Percentiles rank a stretch among this genome's conserved stretches.
Conservation (phyloP, 2,113 vertebrate species). For the Candoia aspera region DNA sequence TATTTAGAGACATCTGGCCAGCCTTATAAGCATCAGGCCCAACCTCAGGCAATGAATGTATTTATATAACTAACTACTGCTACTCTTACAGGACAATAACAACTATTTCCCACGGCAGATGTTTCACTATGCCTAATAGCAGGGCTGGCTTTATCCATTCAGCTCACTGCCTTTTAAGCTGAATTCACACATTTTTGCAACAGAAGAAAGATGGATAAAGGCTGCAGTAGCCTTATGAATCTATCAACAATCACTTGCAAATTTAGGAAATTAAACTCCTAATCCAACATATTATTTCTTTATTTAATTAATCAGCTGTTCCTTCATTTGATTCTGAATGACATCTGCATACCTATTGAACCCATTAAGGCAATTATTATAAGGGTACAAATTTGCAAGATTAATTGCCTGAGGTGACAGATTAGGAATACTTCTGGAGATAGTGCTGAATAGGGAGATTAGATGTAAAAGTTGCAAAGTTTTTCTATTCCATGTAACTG, state of each 20-base stretch:
- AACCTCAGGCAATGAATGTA: not conserved
- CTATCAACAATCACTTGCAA: not conserved
- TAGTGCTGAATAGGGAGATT: not conserved
- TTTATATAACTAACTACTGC: not conserved
- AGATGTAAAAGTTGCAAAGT: not conserved
- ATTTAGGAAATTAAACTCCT: not conserved
- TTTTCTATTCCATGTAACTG: slow-evolving; percentile 1
- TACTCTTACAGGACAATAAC: not conserved
- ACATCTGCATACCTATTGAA: slow-evolving; percentile 3
- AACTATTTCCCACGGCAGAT: not conserved
- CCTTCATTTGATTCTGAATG: not conserved
- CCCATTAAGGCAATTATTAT: slow-evolving; percentile 15
- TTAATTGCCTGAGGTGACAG: slow-evolving; percentile 16
- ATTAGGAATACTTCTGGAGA: not conserved
- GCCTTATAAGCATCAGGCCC: not conserved
- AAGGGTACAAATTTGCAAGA: slow-evolving; percentile 12
- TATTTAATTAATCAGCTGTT: slow-evolving; percentile 7
- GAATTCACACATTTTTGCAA: not conserved
- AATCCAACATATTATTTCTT: not conserved
- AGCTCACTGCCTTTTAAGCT: not conserved
- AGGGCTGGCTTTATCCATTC: not conserved
- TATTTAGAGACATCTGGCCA: not conserved
- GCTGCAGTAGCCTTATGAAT: not conserved
- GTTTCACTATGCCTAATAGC: not conserved
- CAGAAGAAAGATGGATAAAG: not conserved